These are phyloP conservation scores for Tetraneura akinire DNA, from an alignment of 1,140 invertebrate genomes.

Conservation along the genomic window DNA sequence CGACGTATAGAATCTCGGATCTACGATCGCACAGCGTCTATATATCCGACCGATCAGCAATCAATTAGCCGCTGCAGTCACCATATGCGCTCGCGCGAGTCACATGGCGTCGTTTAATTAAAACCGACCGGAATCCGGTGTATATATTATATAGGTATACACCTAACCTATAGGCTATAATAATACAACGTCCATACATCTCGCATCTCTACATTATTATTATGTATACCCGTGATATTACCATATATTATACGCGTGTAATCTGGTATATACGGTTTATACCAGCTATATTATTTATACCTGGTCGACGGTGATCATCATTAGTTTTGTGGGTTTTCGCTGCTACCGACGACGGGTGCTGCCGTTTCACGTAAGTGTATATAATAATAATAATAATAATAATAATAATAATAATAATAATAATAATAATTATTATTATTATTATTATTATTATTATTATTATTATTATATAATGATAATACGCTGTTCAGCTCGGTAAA, in stretches of 20 bases:
- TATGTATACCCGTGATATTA: background rate
- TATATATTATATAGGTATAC: no score
- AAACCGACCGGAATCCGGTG: background rate
- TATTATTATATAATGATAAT: no score
- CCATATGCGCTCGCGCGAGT: background rate
- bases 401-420: no score
- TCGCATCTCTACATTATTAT: no score
- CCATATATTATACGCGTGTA: background rate
- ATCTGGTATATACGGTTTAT: no score
- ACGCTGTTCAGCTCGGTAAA: background rate
- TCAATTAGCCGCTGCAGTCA: constrained; percentile 23
- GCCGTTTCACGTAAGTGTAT: constrained; percentile 16
- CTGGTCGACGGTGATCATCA: constrained; percentile 2
- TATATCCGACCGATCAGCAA: constrained; percentile 18
- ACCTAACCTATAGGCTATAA: background rate
- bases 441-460: no score
- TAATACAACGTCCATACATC: no score
- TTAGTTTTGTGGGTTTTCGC: constrained; percentile 36
- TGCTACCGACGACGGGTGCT: background rate
- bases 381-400: no score
- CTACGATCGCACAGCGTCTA: background rate
- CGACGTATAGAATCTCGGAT: background rate
- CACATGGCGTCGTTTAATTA: constrained; percentile 33
- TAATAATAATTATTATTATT: no score
- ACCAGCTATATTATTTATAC: no score